phyloP scores from a whole-genome alignment of 2,113 vertebrate species.

The Addax nasomaculatus region DNA sequence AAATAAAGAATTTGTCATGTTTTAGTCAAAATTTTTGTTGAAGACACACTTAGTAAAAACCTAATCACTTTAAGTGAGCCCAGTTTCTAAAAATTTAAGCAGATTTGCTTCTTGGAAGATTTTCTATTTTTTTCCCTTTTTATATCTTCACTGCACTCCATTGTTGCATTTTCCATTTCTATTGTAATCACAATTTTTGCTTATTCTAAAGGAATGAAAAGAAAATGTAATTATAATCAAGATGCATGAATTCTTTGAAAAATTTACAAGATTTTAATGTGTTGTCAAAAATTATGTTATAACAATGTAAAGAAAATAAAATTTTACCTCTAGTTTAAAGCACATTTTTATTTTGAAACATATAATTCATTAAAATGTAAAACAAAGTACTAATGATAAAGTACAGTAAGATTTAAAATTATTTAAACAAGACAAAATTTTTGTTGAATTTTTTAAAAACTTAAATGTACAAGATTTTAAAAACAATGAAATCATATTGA shows the following conservation, averaged over 20 bases:
- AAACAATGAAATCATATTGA: neutral
- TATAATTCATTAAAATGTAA: neutral
- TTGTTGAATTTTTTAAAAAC: neutral
- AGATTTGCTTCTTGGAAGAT: neutral
- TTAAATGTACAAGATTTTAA: neutral
- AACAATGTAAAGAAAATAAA: neutral
- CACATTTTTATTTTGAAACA: neutral
- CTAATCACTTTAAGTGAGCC: neutral
- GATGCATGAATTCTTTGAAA: neutral
- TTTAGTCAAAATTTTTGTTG: neutral
- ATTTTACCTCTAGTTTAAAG: neutral
- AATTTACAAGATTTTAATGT: neutral
- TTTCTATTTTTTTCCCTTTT: neutral
- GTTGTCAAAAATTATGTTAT: neutral
- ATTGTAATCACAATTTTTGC: neutral
- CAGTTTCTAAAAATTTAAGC: neutral
- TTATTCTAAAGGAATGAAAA: neutral
- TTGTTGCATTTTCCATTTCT: neutral
- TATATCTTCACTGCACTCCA: neutral
- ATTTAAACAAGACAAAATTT: neutral
- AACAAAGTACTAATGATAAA: neutral
- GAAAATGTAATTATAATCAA: neutral
- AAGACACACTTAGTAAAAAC: neutral
- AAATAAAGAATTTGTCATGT: neutral
- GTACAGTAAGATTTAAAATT: neutral